Conservation (phyloP, 2,113 vertebrate species). For the Pygoscelis antarcticus region DNA sequence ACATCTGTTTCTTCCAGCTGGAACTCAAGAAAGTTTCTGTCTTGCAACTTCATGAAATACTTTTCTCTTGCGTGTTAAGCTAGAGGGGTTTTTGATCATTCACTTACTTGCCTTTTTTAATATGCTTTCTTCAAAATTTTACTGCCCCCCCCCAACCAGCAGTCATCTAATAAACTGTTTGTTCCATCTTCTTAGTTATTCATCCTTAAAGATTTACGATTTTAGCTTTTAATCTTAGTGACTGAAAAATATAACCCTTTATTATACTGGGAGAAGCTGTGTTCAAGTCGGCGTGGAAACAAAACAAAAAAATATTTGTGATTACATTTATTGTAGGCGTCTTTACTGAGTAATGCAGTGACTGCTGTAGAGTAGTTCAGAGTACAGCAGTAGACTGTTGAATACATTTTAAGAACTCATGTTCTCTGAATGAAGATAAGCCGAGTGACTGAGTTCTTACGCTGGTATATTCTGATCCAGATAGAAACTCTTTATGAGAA, state of each 20-base stretch:
- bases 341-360: neutral
- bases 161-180: neutral
- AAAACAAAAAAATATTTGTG: neutral
- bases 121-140: neutral
- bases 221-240: neutral
- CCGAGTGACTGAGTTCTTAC: neutral
- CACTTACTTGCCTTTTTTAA: neutral
- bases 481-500: neutral
- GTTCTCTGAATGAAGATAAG: neutral
- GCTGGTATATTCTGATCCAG: neutral
- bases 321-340: neutral
- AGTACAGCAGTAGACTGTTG: neutral
- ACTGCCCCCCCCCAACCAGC: too few relatives aligned
- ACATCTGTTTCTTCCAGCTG: neutral
- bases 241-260: neutral
- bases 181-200: neutral
- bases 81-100: neutral
- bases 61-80: neutral
- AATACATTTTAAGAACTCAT: neutral
- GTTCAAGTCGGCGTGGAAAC: neutral
- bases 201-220: fast-evolving
- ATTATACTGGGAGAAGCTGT: neutral
- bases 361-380: neutral
- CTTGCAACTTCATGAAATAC: neutral
- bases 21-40: neutral